Percentiles rank a stretch among this genome's conserved stretches.
Conservation (phyloP, 1,140 invertebrate species). For the Piezodorus guildinii region DNA sequence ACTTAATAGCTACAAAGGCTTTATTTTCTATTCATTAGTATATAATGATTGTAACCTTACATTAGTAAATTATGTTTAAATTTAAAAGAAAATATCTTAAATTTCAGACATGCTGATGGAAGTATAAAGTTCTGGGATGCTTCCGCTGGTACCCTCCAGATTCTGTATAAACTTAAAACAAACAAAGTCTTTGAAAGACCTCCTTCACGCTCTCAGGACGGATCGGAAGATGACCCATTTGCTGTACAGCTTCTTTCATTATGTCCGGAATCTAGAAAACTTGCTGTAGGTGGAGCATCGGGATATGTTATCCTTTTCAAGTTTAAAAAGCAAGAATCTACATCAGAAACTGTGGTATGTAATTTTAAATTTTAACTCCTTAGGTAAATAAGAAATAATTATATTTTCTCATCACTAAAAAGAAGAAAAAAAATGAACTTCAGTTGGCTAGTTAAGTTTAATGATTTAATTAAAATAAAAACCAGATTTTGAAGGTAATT, state of each 20-base stretch:
- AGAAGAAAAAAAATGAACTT: too few relatives aligned
- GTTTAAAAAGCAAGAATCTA: conserved; percentile 82
- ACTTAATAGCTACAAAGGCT: too few relatives aligned
- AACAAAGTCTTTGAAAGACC: conserved; percentile 70
- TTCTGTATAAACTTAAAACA: conserved; percentile 96
- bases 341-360: conserved; percentile 71
- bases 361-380: background rate
- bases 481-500: too few relatives aligned
- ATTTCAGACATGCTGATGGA: conserved; percentile 79
- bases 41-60: too few relatives aligned
- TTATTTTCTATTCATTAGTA: too few relatives aligned
- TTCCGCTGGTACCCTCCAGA: conserved; percentile 80
- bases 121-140: conserved; percentile 97
- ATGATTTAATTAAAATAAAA: too few relatives aligned
- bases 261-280: conserved; percentile 81
- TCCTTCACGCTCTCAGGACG: conserved; percentile 35
- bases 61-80: too few relatives aligned
- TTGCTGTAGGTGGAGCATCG: conserved; percentile 79
- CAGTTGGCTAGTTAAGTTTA: too few relatives aligned
- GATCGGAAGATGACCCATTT: conserved; percentile 75
- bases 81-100: too few relatives aligned
- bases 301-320: conserved; percentile 91
- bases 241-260: conserved; percentile 86
- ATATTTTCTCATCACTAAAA: too few relatives aligned
- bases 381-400: too few relatives aligned